phyloP scores from a whole-genome alignment of 2,888 invertebrate species.

The Mesorhabditis spiculigera region DNA sequence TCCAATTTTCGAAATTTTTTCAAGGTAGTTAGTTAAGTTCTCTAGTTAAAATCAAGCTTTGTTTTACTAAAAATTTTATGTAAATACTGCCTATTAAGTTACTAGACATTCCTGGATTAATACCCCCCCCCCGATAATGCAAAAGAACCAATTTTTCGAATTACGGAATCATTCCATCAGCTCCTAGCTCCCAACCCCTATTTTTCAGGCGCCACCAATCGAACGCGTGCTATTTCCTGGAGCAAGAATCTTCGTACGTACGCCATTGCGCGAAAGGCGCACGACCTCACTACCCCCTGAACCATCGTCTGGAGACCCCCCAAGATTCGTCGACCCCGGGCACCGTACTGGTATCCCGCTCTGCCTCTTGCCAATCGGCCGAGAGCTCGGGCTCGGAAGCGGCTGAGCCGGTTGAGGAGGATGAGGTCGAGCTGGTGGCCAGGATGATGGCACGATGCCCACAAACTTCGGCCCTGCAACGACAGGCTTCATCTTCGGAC shows the following conservation, averaged over 20 bases:
- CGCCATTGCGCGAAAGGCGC: neutral
- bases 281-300: neutral
- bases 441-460: no score
- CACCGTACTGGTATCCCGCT: neutral
- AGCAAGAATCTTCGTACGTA: constrained; percentile 18
- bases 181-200: neutral
- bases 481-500: no score
- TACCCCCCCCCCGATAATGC: no score
- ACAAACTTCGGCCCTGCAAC: no score
- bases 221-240: constrained; percentile 43
- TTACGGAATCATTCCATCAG: no score
- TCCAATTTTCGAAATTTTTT: no score
- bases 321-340: constrained; percentile 23
- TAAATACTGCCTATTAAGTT: no score
- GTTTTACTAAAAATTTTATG: no score
- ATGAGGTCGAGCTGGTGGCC: neutral
- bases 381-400: constrained; percentile 5
- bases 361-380: neutral
- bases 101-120: no score
- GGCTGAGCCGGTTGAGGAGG: neutral
- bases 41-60: no score
- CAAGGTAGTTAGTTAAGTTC: no score
- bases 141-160: no score
- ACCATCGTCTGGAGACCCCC: constrained; percentile 7
- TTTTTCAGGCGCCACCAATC: constrained; percentile 34